Percentiles rank a stretch among this genome's conserved stretches.
phyloP scores from a whole-genome alignment of 2,113 vertebrate species.

The Etheostoma spectabile region DNA sequence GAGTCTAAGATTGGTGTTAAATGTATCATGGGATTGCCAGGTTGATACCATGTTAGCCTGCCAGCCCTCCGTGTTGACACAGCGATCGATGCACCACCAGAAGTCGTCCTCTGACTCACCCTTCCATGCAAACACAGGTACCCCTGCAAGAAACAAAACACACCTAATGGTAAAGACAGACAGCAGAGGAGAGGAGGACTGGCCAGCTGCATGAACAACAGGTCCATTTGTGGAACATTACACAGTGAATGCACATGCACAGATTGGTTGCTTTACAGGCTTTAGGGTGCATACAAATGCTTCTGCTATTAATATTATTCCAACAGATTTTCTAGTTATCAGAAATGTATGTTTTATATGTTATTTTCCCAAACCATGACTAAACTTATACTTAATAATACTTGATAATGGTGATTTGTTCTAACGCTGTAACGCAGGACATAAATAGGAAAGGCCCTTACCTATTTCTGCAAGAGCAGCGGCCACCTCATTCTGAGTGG shows the following conservation, averaged over 20 bases:
- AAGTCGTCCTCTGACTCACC: constrained; percentile 99
- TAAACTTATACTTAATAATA: not conserved
- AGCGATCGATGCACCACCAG: constrained; percentile 99
- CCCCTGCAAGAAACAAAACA: constrained; percentile 84
- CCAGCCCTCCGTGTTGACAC: constrained; percentile 95
- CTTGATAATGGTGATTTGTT: not conserved
- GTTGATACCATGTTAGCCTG: constrained; percentile 95
- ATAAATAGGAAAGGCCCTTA: constrained; percentile 67
- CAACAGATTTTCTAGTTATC: too few species aligned
- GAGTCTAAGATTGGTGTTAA: not conserved
- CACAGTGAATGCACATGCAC: constrained; percentile 18
- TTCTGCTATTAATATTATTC: too few species aligned
- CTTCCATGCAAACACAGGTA: constrained; percentile 98
- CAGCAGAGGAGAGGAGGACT: not conserved
- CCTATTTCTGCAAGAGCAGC: constrained; percentile 95
- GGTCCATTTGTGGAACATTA: constrained; percentile 19
- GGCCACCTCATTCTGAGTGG: constrained; percentile 97
- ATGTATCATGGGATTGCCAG: not conserved
- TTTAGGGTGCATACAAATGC: not conserved
- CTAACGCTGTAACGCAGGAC: too few species aligned
- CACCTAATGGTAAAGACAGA: constrained; percentile 6
- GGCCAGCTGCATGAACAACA: constrained; percentile 11
- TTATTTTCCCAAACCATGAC: not conserved
- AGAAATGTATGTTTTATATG: not conserved
- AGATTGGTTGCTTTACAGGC: not conserved